These are phyloP conservation scores for Erpobdella octoculata DNA, from an alignment of 2,888 invertebrate species.

Conservation along the genomic window DNA sequence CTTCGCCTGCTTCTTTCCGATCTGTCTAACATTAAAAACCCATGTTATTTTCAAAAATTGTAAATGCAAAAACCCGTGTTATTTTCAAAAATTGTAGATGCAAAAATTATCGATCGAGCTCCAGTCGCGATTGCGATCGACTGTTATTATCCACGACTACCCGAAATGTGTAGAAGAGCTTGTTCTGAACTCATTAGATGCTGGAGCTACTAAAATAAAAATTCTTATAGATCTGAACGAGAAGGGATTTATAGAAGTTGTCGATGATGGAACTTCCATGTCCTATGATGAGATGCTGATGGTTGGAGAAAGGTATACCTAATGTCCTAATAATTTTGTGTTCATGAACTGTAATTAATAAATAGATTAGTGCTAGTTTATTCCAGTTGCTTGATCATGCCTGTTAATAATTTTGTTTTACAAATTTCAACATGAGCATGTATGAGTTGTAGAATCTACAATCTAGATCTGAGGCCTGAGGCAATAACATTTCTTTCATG, in stretches of 20 bases:
- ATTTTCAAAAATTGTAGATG: no score
- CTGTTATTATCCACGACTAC: constrained; percentile 16
- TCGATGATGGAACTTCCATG: constrained; percentile 16
- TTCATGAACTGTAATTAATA: neutral
- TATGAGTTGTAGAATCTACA: no score
- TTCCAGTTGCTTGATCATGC: neutral
- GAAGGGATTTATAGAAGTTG: neutral
- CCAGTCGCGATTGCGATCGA: constrained; percentile 7
- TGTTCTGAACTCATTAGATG: constrained; percentile 16
- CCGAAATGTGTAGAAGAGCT: constrained; percentile 8
- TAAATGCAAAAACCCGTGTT: no score
- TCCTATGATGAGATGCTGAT: neutral
- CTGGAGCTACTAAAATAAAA: neutral
- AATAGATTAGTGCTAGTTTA: neutral
- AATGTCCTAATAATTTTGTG: neutral
- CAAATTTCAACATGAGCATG: no score
- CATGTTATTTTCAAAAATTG: no score
- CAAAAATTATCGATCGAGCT: constrained; percentile 17
- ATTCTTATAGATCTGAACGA: neutral
- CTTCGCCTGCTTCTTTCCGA: no score
- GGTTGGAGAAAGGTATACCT: constrained; percentile 12
- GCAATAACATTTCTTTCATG: no score
- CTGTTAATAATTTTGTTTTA: no score
- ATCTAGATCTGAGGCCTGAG: no score
- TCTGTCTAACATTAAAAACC: no score